These are phyloP conservation scores for Petaurus breviceps DNA, from an alignment of 2,113 vertebrate species.

Conservation along the genomic window DNA sequence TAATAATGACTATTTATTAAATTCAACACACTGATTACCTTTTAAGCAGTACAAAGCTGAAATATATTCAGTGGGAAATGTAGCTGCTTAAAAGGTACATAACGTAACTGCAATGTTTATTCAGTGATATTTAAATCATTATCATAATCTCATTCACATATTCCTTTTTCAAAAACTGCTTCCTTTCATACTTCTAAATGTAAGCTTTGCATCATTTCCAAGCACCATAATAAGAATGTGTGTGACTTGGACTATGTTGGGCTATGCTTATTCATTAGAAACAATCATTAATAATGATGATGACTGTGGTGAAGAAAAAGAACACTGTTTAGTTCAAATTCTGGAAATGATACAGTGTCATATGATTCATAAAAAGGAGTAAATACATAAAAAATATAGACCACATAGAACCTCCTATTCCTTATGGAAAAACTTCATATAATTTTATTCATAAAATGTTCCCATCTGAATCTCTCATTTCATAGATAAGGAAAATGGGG, in stretches of 20 bases:
- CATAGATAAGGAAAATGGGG: neutral
- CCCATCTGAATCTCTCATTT: neutral
- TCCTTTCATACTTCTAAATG: constrained; percentile 57
- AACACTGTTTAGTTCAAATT: neutral
- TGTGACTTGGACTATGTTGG: neutral
- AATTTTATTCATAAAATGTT: neutral
- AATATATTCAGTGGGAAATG: constrained; percentile 54
- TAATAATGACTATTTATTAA: constrained; percentile 67
- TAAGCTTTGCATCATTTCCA: constrained; percentile 41
- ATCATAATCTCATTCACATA: constrained; percentile 37
- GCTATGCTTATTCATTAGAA: constrained; percentile 22
- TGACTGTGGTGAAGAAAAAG: neutral
- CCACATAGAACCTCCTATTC: constrained; percentile 10
- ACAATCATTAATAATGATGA: neutral
- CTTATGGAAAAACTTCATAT: constrained; percentile 27
- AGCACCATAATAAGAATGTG: constrained; percentile 10
- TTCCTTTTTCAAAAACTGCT: constrained; percentile 47
- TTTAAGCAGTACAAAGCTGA: constrained; percentile 66
- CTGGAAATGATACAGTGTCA: neutral
- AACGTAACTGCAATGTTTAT: constrained; percentile 51
- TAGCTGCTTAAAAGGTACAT: constrained; percentile 47
- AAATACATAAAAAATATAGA: neutral
- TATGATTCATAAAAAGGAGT: neutral
- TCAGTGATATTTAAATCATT: constrained; percentile 63
- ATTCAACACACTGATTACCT: constrained; percentile 65